Evolutionary conservation across 2,113 vertebrate species (phyloP), one percentile per base, ranked within the genome.

Genomic region (Cyanoliseus patagonus): DNA sequence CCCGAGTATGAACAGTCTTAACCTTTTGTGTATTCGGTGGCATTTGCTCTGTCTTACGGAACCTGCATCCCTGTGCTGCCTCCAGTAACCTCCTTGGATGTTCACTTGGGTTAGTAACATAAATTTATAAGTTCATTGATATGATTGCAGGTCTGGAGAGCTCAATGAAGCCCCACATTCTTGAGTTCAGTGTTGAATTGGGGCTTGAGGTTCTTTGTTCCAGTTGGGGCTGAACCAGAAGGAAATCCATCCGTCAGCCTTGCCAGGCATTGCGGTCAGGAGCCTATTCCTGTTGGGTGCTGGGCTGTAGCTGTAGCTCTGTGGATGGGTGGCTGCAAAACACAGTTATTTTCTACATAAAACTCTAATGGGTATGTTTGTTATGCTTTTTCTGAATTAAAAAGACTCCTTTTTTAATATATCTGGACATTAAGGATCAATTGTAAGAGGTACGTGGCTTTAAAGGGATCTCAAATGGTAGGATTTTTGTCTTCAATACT

Each of bases 401-500:
- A 84, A 37, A 63, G 59, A 7, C 62, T 86, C 17, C 7, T 59
- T 57, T 88, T 91, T 95, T 64, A 64, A 35, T 84, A 37, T 49
- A 70, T 82, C 70, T 91, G 83, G 87, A 79, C 78, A 41, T 67
- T 87, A 91, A 77, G 67, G 51, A 87, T 92, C 82, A 85, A 44
- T 88, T 63, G 18, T 17, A 31, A 0, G 6, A 75, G 39, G 39
- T 77, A 55, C 18, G 0, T 42, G 57, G 77, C 92, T 97, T 96
- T 94, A 95, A 95, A 95, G 94, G 42, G 73, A 51, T 92, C 92
- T 92, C 53, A 91, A 84, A 93, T 61, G 55, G 62, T 64, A 64
- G 42, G 53, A 76, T 87, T 94, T 95, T 93, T 92, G 84, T 92
- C 79, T 92, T 92, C 82, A 74, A 17, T 86, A 55, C 93, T 94